Evolutionary conservation across 2,113 vertebrate genomes (phyloP).

Genomic region (Quiscalus mexicanus): DNA sequence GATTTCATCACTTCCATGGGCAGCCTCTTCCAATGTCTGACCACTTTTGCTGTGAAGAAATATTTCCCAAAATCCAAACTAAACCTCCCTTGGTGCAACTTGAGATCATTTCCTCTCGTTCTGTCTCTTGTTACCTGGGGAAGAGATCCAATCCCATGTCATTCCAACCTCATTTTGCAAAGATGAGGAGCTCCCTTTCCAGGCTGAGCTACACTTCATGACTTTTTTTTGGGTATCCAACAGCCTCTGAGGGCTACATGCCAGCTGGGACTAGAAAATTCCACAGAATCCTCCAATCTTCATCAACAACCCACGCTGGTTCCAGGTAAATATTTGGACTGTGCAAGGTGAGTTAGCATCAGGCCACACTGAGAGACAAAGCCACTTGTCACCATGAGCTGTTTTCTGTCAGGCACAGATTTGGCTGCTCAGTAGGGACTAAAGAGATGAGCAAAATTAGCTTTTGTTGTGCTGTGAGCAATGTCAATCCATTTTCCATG

Average conservation of each 20-base stretch:
- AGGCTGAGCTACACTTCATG: background rate
- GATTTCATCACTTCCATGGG: background rate
- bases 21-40: background rate
- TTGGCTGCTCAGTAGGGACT: background rate
- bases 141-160: too few species aligned
- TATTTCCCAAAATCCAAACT: background rate
- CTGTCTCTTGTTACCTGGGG: background rate
- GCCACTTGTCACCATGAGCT: background rate
- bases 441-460: background rate
- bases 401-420: background rate
- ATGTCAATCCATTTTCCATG: background rate
- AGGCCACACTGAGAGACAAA: background rate
- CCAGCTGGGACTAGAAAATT: background rate
- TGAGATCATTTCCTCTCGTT: fast-evolving
- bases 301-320: background rate
- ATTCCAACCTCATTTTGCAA: too few species aligned
- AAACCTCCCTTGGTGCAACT: background rate
- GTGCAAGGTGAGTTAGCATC: background rate
- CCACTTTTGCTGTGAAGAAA: background rate
- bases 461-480: background rate
- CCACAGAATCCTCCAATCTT: background rate
- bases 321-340: background rate
- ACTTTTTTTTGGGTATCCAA: background rate
- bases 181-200: background rate
- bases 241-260: background rate